phyloP scores from a whole-genome alignment of 2,888 invertebrate genomes.

The Spilarctia lutea region DNA sequence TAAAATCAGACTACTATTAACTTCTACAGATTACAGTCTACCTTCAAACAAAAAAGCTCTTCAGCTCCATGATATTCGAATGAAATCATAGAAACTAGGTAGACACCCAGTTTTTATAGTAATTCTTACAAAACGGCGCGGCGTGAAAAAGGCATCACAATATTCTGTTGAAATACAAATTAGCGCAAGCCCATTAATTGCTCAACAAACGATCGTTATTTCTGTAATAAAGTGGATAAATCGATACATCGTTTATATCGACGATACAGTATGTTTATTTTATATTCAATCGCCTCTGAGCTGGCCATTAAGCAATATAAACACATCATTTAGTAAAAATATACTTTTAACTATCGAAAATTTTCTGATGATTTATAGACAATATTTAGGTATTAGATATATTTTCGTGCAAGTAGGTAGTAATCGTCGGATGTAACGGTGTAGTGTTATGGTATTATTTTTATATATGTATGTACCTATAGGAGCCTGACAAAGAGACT shows the following conservation, averaged over 20 bases:
- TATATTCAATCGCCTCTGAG: constrained; percentile 25
- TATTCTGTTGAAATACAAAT: constrained; percentile 22
- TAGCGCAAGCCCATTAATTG: constrained; percentile 30
- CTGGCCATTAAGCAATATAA: constrained; percentile 36
- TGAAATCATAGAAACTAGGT: background rate
- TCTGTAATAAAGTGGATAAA: constrained; percentile 42
- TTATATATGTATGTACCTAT: too few species aligned
- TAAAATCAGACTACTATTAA: background rate
- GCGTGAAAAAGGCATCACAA: constrained; percentile 18
- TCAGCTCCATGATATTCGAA: background rate
- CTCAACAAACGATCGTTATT: constrained; percentile 35
- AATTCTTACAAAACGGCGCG: background rate
- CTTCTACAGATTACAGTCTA: background rate
- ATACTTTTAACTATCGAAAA: constrained; percentile 26
- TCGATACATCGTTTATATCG: constrained; percentile 29
- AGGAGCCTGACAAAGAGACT: too few species aligned
- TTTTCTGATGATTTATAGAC: background rate
- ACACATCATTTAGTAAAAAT: constrained; percentile 31
- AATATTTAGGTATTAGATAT: constrained; percentile 8
- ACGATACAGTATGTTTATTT: constrained; percentile 37
- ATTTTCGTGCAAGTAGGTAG: background rate
- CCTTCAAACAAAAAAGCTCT: background rate
- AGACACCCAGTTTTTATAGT: background rate
- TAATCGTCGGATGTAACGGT: too few species aligned
- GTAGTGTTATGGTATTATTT: too few species aligned